Percentiles rank a stretch among this genome's conserved stretches.
These are phyloP conservation scores for Hippotragus niger DNA, from an alignment of 2,113 vertebrate species.

Conservation along the genomic window DNA sequence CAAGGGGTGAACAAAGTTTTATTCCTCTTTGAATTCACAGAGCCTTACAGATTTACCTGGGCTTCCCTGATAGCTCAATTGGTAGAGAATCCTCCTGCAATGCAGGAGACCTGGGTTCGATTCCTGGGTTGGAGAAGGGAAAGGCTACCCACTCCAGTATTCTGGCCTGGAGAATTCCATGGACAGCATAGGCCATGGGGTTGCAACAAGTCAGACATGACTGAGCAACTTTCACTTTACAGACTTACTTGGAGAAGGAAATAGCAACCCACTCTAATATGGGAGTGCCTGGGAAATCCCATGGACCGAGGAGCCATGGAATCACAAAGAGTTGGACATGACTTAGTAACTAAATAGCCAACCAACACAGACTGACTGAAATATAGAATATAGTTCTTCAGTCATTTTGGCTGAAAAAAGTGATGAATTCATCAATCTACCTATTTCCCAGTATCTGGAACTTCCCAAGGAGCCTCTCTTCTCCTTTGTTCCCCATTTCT, in stretches of 20 bases:
- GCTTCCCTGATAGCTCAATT: not conserved
- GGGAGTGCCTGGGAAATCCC: not conserved
- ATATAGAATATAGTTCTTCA: not conserved
- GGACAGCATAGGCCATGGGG: not conserved
- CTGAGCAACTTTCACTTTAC: not conserved
- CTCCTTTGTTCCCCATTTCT: not conserved
- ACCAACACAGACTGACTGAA: not conserved
- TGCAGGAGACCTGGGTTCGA: not conserved
- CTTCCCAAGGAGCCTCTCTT: not conserved
- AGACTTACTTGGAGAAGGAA: not conserved
- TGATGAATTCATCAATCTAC: not conserved
- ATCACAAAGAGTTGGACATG: not conserved
- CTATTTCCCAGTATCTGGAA: not conserved
- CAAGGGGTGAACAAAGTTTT: not conserved
- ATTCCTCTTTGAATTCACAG: not conserved
- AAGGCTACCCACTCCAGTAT: not conserved
- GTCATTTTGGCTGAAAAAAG: not conserved
- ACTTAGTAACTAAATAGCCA: not conserved
- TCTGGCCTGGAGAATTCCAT: not conserved
- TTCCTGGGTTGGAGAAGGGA: not conserved
- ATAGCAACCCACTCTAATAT: not conserved
- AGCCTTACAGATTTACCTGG: not conserved
- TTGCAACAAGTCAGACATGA: not conserved
- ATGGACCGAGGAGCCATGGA: not conserved
- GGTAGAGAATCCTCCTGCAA: not conserved